Percentiles rank a stretch among this genome's conserved stretches.
Evolutionary conservation across 2,113 vertebrate genomes (phyloP).

Genomic region (Ailuropoda melanoleuca): DNA sequence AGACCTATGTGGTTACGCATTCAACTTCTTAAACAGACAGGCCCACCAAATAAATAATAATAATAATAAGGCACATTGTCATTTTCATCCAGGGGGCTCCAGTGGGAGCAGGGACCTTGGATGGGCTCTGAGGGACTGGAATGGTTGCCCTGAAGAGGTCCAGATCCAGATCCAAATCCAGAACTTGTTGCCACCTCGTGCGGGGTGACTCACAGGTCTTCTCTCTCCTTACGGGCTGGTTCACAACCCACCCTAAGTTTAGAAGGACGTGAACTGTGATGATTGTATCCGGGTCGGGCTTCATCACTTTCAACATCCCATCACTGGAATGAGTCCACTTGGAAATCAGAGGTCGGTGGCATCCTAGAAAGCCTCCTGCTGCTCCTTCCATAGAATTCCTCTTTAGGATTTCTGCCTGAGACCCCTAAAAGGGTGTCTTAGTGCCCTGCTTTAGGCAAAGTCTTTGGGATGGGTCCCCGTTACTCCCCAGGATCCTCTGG

Average conservation of each 20-base stretch:
- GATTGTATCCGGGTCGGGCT: background rate
- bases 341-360: background rate
- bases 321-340: background rate
- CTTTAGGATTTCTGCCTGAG: background rate
- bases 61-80: background rate
- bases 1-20: background rate
- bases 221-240: background rate
- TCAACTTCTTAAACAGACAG: background rate
- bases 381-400: background rate
- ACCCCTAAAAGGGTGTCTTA: background rate
- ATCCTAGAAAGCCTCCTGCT: background rate
- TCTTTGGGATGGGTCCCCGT: background rate
- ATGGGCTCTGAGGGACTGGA: background rate
- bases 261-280: background rate
- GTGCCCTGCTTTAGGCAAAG: background rate
- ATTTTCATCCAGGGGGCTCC: background rate
- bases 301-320: background rate
- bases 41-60: conserved; percentile 40
- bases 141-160: too few species aligned
- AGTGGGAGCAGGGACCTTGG: background rate
- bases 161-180: background rate
- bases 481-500: conserved; percentile 50
- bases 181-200: accelerated
- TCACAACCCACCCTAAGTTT: background rate
- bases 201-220: background rate